A percentile compares a stretch with the other conserved stretches of the same genome.
These are phyloP conservation scores for Agrochola lota DNA, from an alignment of 2,888 invertebrate genomes.

Conservation along the genomic window DNA sequence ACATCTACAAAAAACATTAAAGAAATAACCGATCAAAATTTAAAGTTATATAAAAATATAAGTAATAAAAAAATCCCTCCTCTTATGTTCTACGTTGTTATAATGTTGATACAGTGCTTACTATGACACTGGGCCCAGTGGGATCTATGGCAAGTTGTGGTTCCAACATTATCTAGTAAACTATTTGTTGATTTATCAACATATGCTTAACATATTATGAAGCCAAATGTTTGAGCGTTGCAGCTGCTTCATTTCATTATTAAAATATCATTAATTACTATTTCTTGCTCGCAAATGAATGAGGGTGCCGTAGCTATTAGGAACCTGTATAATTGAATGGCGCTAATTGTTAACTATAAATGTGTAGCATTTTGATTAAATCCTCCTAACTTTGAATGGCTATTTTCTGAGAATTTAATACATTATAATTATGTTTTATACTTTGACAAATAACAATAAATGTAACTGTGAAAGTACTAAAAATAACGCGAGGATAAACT, in stretches of 20 bases:
- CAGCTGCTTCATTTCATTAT: slow-evolving; percentile 32
- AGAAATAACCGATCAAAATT: slow-evolving; percentile 68
- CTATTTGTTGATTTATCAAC: slow-evolving; percentile 42
- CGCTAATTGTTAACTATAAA: slow-evolving; percentile 7
- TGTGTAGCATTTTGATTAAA: slow-evolving; percentile 14
- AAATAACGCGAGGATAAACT: slow-evolving; percentile 42
- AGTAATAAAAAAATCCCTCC: slow-evolving; percentile 66
- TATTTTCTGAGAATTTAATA: slow-evolving; percentile 21
- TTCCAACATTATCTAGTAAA: slow-evolving; percentile 65
- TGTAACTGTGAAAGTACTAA: slow-evolving; percentile 17
- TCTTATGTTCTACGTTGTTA: slow-evolving; percentile 70
- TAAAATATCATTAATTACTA: slow-evolving; percentile 34
- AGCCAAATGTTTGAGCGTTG: slow-evolving; percentile 52
- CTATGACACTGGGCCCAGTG: slow-evolving; percentile 71
- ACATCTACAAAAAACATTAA: slow-evolving; percentile 63
- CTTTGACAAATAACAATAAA: slow-evolving; percentile 24
- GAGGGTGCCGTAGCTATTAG: slow-evolving; percentile 45
- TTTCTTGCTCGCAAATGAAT: slow-evolving; percentile 31
- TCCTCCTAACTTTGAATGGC: slow-evolving; percentile 23
- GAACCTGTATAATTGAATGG: slow-evolving; percentile 29
- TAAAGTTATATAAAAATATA: slow-evolving; percentile 72
- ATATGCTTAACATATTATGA: slow-evolving; percentile 51
- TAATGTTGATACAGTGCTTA: slow-evolving; percentile 64
- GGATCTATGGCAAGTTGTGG: slow-evolving; percentile 76
- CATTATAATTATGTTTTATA: slow-evolving; percentile 20